Percentiles rank a stretch among this genome's conserved stretches.
Evolutionary conservation across 2,888 invertebrate genomes (phyloP).

Genomic region (Neoitamus cyanurus): DNA sequence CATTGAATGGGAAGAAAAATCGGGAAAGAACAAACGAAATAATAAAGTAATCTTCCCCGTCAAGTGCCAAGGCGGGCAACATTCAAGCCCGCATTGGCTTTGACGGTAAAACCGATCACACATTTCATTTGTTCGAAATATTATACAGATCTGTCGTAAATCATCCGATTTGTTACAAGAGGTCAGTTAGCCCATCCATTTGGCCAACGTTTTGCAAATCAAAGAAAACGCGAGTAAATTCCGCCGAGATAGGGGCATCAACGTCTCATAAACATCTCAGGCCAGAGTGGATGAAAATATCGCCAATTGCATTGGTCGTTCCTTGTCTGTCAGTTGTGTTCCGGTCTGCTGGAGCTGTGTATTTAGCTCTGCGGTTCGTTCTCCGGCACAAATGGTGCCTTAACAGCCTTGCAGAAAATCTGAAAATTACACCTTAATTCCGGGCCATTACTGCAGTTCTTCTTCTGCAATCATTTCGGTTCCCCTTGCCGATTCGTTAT

Average conservation of each 20-base stretch:
- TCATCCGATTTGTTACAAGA: neutral
- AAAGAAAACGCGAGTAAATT: slow-evolving; percentile 1
- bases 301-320: neutral
- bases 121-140: neutral
- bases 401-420: neutral
- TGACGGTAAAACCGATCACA: neutral
- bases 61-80: too few species aligned
- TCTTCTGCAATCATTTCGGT: neutral
- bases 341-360: neutral
- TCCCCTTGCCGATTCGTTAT: neutral
- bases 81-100: neutral
- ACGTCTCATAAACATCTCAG: neutral
- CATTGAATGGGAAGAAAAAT: too few species aligned
- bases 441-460: neutral
- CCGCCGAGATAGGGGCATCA: neutral
- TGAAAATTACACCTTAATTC: slow-evolving; percentile 12
- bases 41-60: too few species aligned
- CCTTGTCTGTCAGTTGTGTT: neutral
- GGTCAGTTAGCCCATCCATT: neutral
- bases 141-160: neutral
- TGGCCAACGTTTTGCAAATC: neutral
- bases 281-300: neutral
- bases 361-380: neutral
- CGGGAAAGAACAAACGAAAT: too few species aligned
- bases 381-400: neutral